phyloP scores from a whole-genome alignment of 1,140 invertebrate genomes.

The Cotesia glomerata region DNA sequence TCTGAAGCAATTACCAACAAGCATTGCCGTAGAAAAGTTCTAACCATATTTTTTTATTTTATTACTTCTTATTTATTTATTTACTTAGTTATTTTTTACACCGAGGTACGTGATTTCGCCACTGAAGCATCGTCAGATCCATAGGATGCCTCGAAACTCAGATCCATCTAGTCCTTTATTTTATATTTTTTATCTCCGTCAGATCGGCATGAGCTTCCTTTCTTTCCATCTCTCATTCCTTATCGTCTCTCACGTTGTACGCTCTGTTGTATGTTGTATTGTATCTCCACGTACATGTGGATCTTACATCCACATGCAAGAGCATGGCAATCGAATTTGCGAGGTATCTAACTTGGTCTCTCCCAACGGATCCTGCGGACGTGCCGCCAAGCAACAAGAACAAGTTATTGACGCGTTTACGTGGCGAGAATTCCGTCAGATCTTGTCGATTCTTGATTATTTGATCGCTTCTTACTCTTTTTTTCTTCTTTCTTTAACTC shows the following conservation, averaged over 20 bases:
- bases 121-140: no score
- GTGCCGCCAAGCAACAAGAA: conserved; percentile 1
- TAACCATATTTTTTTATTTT: conserved; percentile 31
- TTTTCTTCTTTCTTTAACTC: neutral
- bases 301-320: neutral
- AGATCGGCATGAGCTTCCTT: no score
- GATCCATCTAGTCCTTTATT: neutral
- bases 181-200: no score
- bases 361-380: conserved; percentile 9
- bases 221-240: no score
- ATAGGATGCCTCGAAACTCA: neutral
- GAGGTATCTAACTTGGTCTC: conserved; percentile 21
- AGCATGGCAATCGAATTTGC: conserved; percentile 25
- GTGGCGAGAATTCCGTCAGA: conserved; percentile 12
- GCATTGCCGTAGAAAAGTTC: conserved; percentile 36
- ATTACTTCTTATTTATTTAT: conserved; percentile 9
- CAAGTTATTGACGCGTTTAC: conserved; percentile 23
- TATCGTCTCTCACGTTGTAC: no score
- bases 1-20: conserved; percentile 44
- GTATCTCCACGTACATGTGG: neutral
- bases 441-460: conserved; percentile 21
- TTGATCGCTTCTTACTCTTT: neutral
- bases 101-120: neutral
- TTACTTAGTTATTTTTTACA: neutral
- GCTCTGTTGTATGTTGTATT: no score